A percentile compares a stretch with the other conserved stretches of the same genome.
These are phyloP conservation scores for Clusia tigrina DNA, from an alignment of 2,888 invertebrate species.

Conservation along the genomic window DNA sequence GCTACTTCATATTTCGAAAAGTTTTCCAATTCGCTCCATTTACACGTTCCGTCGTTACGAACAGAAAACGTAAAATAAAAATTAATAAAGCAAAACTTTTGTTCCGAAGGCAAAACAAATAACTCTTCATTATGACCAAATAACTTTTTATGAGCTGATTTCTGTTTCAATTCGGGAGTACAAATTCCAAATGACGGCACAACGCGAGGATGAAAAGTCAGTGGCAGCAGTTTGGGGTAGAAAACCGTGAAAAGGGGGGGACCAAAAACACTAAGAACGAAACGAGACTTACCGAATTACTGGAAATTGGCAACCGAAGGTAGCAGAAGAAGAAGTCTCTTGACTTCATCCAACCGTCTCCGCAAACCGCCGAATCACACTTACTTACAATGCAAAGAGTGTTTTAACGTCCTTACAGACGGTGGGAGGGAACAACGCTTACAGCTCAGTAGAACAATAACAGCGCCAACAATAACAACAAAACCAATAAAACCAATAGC, in stretches of 20 bases:
- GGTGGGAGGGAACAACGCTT: slow-evolving; percentile 51
- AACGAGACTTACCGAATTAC: slow-evolving; percentile 18
- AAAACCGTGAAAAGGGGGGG: slow-evolving; percentile 13
- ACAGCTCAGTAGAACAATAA: slow-evolving; percentile 48
- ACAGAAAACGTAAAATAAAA: slow-evolving; percentile 40
- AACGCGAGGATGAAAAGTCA: not conserved
- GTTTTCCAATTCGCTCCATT: not conserved
- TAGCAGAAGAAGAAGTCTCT: not conserved
- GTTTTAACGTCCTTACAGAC: slow-evolving; percentile 37
- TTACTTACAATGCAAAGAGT: slow-evolving; percentile 51
- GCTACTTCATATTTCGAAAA: slow-evolving; percentile 6
- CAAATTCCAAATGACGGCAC: slow-evolving; percentile 1
- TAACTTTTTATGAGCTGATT: slow-evolving; percentile 56
- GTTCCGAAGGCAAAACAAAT: slow-evolving; percentile 55
- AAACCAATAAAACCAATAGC: not conserved
- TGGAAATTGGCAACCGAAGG: not conserved
- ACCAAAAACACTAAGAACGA: slow-evolving; percentile 20
- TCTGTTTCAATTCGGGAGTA: slow-evolving; percentile 41
- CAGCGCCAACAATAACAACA: slow-evolving; percentile 16
- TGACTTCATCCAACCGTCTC: not conserved
- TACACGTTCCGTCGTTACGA: slow-evolving; percentile 9
- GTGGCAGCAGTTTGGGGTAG: not conserved
- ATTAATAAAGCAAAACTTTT: slow-evolving; percentile 56
- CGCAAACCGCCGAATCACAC: slow-evolving; percentile 42
- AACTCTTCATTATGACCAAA: slow-evolving; percentile 52